A percentile compares a stretch with the other conserved stretches of the same genome.
These are phyloP conservation scores for Austrolebias charrua DNA, from an alignment of 2,797 vertebrate species.

Conservation along the genomic window DNA sequence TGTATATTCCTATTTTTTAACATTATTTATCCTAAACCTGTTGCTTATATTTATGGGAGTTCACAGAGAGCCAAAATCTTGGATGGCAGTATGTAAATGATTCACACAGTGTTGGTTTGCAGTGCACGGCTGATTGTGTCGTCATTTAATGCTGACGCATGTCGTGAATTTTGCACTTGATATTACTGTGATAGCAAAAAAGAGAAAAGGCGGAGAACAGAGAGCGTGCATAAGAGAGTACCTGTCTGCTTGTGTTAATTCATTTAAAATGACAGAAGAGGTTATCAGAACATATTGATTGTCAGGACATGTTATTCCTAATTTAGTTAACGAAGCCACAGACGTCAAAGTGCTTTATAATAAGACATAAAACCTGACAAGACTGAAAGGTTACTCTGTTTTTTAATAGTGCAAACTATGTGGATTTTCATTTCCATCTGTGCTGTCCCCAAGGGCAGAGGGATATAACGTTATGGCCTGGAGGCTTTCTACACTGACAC, in stretches of 20 bases:
- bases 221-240: neutral
- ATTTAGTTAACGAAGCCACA: neutral
- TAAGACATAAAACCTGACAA: too few relatives aligned
- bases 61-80: neutral
- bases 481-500: slow-evolving; percentile 2
- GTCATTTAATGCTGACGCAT: neutral
- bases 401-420: neutral
- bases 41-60: neutral
- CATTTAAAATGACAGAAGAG: neutral
- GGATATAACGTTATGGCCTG: slow-evolving; percentile 4
- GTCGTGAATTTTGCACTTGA: slow-evolving; percentile 1
- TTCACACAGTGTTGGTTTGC: neutral
- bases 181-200: neutral
- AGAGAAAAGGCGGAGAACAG: neutral
- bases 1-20: too few relatives aligned
- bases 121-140: neutral
- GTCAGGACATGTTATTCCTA: neutral
- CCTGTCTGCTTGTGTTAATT: neutral
- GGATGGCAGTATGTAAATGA: neutral
- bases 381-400: too few relatives aligned
- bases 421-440: neutral
- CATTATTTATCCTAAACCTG: neutral
- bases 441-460: slow-evolving; percentile 1
- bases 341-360: neutral
- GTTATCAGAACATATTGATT: neutral